These are phyloP conservation scores for Dipodomys spectabilis DNA, from an alignment of 2,113 vertebrate genomes.

Conservation along the genomic window DNA sequence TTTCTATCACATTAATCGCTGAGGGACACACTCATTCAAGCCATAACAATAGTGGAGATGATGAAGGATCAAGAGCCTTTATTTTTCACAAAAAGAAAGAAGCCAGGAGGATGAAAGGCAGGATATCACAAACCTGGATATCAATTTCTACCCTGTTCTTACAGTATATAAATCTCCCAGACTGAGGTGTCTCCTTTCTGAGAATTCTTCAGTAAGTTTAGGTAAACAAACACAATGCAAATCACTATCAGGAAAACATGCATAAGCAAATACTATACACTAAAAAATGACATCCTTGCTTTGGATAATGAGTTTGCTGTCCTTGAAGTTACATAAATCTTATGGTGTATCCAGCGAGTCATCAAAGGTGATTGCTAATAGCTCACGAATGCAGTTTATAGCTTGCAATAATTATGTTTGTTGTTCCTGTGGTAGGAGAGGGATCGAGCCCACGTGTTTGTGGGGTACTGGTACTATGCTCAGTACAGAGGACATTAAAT, in stretches of 20 bases:
- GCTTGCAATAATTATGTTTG: conserved; percentile 27
- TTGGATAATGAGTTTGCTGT: conserved; percentile 7
- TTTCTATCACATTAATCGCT: neutral
- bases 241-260: neutral
- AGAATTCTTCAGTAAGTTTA: neutral
- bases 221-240: conserved; percentile 15
- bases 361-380: conserved; percentile 44
- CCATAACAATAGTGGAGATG: neutral
- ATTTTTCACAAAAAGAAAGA: neutral
- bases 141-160: neutral
- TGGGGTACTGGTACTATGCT: neutral
- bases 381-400: conserved; percentile 24
- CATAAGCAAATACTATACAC: conserved; percentile 17
- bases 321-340: conserved; percentile 24
- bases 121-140: neutral
- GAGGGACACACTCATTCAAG: neutral
- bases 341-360: conserved; percentile 26
- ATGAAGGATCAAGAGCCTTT: neutral
- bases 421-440: neutral
- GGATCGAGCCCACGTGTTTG: neutral
- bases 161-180: neutral
- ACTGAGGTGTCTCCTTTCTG: neutral
- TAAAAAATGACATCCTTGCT: conserved; percentile 36
- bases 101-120: neutral
- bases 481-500: neutral